A percentile compares a stretch with the other conserved stretches of the same genome.
Conservation (phyloP, 2,888 invertebrate species). For the Drosophila eohydei region DNA sequence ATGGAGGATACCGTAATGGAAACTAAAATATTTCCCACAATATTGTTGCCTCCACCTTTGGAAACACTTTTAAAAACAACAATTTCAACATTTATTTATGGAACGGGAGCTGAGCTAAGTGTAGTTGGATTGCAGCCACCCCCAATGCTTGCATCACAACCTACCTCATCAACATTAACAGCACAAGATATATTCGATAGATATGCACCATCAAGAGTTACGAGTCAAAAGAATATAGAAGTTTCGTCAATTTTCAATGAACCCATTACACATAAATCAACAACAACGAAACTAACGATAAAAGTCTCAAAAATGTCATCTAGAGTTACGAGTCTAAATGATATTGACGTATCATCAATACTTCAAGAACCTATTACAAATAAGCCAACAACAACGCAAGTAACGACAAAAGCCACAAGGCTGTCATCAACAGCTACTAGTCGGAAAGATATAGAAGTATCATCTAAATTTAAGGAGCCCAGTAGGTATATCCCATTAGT, state of each 20-base stretch:
- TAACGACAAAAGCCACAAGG: background rate
- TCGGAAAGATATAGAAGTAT: background rate
- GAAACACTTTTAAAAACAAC: background rate
- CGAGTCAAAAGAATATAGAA: background rate
- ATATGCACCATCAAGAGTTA: background rate
- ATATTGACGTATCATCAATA: background rate
- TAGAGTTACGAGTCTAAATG: background rate
- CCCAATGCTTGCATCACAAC: background rate
- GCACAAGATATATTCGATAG: background rate
- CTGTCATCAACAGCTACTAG: background rate
- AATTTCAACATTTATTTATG: background rate
- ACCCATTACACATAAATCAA: background rate
- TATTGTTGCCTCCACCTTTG: background rate
- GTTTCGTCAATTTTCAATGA: background rate
- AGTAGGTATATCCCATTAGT: background rate
- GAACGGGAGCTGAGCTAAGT: background rate
- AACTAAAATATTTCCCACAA: background rate
- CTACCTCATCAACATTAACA: background rate
- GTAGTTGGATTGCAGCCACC: constrained; percentile 14
- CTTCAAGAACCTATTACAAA: background rate
- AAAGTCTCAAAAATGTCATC: background rate
- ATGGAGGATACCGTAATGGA: constrained; percentile 1
- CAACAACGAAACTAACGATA: background rate
- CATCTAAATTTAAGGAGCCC: background rate
- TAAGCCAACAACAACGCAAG: background rate